These are phyloP conservation scores for Poeciliopsis retropinna DNA, from an alignment of 2,113 vertebrate species.

Conservation along the genomic window DNA sequence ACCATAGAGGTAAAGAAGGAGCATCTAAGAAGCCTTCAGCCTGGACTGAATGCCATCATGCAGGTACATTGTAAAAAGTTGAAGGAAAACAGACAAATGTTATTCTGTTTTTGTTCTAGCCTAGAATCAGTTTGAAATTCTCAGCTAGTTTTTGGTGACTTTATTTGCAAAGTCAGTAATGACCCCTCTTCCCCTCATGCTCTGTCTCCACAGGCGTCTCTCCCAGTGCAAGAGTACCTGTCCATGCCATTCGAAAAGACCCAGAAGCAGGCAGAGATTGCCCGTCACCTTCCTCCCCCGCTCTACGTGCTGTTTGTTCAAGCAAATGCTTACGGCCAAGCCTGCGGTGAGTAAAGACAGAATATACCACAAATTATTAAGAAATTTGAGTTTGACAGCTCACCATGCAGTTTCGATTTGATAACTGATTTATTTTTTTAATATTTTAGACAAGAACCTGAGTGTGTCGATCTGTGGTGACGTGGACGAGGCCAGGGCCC, in stretches of 20 bases:
- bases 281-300: conserved; percentile 91
- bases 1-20: conserved; percentile 98
- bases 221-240: conserved; percentile 95
- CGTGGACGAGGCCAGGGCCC: conserved; percentile 95
- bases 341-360: conserved; percentile 86
- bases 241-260: conserved; percentile 96
- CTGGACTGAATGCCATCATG: conserved; percentile 96
- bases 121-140: neutral
- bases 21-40: conserved; percentile 95
- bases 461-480: conserved; percentile 90
- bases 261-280: conserved; percentile 93
- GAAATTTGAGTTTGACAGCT: neutral
- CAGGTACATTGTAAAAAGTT: conserved; percentile 82
- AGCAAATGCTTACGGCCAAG: conserved; percentile 93
- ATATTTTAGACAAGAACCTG: conserved; percentile 89
- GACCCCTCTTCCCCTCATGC: neutral
- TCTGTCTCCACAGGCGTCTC: conserved; percentile 84
- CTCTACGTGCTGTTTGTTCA: conserved; percentile 97
- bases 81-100: neutral
- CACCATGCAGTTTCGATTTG: neutral
- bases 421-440: conserved; percentile 14
- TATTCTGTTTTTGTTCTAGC: neutral
- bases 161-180: neutral
- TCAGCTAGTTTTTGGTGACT: neutral
- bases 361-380: neutral